These are phyloP conservation scores for Euthynnus affinis DNA, from an alignment of 2,797 vertebrate species.

Conservation along the genomic window DNA sequence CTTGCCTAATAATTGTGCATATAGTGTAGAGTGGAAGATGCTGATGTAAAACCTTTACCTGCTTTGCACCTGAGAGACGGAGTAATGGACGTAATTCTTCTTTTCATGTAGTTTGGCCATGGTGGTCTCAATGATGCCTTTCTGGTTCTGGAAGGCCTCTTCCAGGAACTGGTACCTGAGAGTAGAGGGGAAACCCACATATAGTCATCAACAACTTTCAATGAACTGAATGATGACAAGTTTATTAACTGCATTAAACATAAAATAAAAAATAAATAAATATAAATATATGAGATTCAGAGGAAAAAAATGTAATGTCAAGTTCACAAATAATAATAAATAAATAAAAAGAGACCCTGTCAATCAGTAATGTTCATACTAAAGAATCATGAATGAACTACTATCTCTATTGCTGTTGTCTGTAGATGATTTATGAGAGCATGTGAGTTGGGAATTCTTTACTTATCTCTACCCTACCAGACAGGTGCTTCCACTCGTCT, in stretches of 20 bases:
- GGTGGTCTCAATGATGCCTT: constrained; percentile 94
- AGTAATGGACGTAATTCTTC: constrained; percentile 97
- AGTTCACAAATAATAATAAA: neutral
- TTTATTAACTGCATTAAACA: neutral
- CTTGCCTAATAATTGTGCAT: no score
- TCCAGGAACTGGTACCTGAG: constrained; percentile 97
- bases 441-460: neutral
- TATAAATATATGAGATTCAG: neutral
- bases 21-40: neutral
- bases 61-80: constrained; percentile 96
- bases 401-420: neutral
- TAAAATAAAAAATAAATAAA: neutral
- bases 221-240: neutral
- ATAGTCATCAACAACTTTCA: neutral
- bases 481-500: neutral
- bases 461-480: neutral
- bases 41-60: constrained; percentile 84
- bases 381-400: neutral
- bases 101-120: constrained; percentile 97
- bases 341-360: neutral
- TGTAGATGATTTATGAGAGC: no score
- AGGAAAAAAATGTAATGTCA: neutral
- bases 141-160: constrained; percentile 98
- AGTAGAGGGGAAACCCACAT: constrained; percentile 45
- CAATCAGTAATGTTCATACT: neutral